Evolutionary conservation across 2,113 vertebrate genomes (phyloP).

Genomic region (Tenrec ecaudatus): DNA sequence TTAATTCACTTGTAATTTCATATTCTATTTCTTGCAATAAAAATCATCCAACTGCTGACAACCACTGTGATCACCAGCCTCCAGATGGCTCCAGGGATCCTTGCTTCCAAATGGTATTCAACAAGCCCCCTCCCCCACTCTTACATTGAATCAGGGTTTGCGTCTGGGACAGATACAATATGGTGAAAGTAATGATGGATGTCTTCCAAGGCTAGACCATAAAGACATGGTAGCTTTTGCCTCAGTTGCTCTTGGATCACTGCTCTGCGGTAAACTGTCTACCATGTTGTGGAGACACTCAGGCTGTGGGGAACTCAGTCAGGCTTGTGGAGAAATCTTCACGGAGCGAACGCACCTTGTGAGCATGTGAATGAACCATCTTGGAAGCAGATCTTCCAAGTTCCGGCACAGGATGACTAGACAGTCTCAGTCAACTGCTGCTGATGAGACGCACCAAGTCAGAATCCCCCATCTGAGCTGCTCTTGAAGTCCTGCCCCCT

Average conservation of each 20-base stretch:
- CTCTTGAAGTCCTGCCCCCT: conserved; percentile 1
- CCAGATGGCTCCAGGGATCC: background rate
- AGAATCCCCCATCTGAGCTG: background rate
- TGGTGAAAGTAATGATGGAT: background rate
- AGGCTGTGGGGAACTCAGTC: too few relatives aligned
- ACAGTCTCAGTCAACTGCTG: background rate
- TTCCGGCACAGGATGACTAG: background rate
- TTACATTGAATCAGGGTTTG: background rate
- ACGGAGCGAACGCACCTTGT: background rate
- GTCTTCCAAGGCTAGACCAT: conserved; percentile 20
- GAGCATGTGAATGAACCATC: background rate
- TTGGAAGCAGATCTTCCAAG: background rate
- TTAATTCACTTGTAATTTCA: conserved; percentile 27
- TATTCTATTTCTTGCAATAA: conserved; percentile 37
- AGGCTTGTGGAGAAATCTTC: background rate
- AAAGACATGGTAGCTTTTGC: conserved; percentile 31
- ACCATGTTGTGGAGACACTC: background rate
- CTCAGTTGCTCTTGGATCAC: background rate
- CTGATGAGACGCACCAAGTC: background rate
- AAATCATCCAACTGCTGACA: conserved; percentile 12
- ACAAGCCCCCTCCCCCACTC: background rate
- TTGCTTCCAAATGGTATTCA: background rate
- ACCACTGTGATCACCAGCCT: background rate
- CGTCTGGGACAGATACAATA: conserved; percentile 18
- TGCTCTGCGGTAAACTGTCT: conserved; percentile 18